These are phyloP conservation scores for Apus apus DNA, from an alignment of 2,113 vertebrate genomes.

Conservation along the genomic window DNA sequence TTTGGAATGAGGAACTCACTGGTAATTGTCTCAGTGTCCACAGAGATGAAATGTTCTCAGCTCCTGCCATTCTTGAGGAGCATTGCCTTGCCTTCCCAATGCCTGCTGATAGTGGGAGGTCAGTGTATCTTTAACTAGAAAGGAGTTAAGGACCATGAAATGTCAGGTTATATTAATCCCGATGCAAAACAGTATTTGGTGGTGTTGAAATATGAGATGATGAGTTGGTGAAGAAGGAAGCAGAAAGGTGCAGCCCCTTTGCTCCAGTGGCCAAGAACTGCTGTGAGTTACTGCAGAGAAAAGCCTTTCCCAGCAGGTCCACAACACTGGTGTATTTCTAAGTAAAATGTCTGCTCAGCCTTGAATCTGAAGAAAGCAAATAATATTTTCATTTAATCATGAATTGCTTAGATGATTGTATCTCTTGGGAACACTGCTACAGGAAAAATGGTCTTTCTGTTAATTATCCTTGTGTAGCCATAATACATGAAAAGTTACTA, in stretches of 20 bases:
- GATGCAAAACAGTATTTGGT: slow-evolving; percentile 74
- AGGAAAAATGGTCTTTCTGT: not conserved
- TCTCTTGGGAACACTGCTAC: not conserved
- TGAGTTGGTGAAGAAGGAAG: slow-evolving; percentile 73
- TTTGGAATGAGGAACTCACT: fast-evolving
- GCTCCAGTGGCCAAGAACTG: not conserved
- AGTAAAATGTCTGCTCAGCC: not conserved
- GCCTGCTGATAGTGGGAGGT: slow-evolving; percentile 8
- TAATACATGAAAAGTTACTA: not conserved
- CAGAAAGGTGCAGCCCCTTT: slow-evolving; percentile 28
- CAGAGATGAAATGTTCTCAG: not conserved
- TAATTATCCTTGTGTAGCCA: not conserved
- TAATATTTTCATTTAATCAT: not conserved
- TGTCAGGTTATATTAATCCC: slow-evolving; percentile 59
- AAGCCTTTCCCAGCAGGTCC: not conserved
- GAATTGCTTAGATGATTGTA: not conserved
- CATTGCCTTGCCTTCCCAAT: not conserved
- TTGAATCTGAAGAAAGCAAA: not conserved
- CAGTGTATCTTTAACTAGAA: slow-evolving; percentile 25
- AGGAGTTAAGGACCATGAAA: slow-evolving; percentile 46
- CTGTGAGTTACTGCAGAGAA: not conserved
- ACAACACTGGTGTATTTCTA: not conserved
- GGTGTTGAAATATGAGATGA: slow-evolving; percentile 85
- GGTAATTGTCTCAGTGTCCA: fast-evolving
- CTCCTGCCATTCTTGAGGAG: not conserved